These are phyloP conservation scores for Calephelis virginiensis DNA, from an alignment of 1,140 invertebrate species.

Conservation along the genomic window DNA sequence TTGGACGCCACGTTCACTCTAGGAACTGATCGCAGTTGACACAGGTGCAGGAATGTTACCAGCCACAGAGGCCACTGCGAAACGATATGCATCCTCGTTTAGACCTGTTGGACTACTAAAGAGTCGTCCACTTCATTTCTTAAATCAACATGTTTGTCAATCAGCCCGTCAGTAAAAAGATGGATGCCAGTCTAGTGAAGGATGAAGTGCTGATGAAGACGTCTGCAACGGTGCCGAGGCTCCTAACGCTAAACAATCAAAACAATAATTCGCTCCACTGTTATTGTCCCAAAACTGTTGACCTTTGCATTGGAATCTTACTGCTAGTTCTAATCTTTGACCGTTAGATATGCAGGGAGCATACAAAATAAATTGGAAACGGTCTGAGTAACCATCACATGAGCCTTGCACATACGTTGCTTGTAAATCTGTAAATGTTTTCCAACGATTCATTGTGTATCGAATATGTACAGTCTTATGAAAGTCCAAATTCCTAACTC, in stretches of 20 bases:
- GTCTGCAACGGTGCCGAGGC: slow-evolving; percentile 34
- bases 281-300: slow-evolving; percentile 96
- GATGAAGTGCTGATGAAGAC: slow-evolving; percentile 47
- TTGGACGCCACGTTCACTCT: slow-evolving; percentile 43
- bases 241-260: slow-evolving; percentile 85
- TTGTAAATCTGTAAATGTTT: slow-evolving; percentile 88
- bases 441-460: slow-evolving; percentile 93
- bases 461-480: slow-evolving; percentile 93
- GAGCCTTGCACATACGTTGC: slow-evolving; percentile 92
- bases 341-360: slow-evolving; percentile 86
- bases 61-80: slow-evolving; percentile 34
- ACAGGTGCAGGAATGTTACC: slow-evolving; percentile 58
- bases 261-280: slow-evolving; percentile 89
- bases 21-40: slow-evolving; percentile 43
- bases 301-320: slow-evolving; percentile 90
- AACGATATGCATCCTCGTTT: slow-evolving; percentile 20
- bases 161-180: slow-evolving; percentile 68
- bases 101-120: slow-evolving; percentile 35
- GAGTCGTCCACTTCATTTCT: slow-evolving; percentile 34
- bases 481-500: slow-evolving; percentile 94
- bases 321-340: slow-evolving; percentile 88
- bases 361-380: slow-evolving; percentile 89
- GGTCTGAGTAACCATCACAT: slow-evolving; percentile 95
- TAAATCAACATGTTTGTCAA: not conserved
- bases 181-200: slow-evolving; percentile 69